A percentile compares a stretch with the other conserved stretches of the same genome.
Conservation (phyloP, 35 echinoderm and acorn worm species). For the Lytechinus pictus region DNA sequence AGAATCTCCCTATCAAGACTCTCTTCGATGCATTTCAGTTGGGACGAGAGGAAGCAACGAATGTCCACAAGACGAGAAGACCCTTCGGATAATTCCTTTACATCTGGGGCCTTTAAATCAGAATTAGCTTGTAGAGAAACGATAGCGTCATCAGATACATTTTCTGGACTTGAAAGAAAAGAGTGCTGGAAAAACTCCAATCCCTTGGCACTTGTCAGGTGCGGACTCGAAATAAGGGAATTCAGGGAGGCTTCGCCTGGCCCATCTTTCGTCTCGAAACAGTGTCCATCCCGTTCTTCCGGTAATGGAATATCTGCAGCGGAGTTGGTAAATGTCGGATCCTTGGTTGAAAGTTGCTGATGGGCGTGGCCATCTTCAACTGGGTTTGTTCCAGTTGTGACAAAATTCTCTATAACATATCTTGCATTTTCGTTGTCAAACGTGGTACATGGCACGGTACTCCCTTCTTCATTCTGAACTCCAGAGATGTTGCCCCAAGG, state of each 20-base stretch:
- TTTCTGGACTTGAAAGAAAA: neutral
- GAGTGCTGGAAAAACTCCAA: neutral
- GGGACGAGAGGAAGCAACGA: neutral
- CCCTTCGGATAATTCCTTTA: neutral
- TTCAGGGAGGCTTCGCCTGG: neutral
- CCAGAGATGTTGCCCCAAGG: neutral
- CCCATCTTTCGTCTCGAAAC: neutral
- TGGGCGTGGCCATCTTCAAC: neutral
- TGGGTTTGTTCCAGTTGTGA: neutral
- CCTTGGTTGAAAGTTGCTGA: no score
- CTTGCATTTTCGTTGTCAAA: neutral
- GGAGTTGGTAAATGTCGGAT: no score
- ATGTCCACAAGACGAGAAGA: neutral
- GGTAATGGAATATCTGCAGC: neutral
- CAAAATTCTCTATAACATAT: neutral
- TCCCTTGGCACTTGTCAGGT: neutral
- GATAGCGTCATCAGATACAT: neutral
- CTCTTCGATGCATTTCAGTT: neutral
- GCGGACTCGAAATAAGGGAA: neutral
- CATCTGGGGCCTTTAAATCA: neutral
- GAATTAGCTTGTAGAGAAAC: neutral
- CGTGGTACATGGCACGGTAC: neutral
- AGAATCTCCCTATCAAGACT: neutral
- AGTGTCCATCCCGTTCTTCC: neutral
- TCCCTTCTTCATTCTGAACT: neutral